Evolutionary conservation across 2,113 vertebrate species (phyloP).

Genomic region (Phalacrocorax carbo): DNA sequence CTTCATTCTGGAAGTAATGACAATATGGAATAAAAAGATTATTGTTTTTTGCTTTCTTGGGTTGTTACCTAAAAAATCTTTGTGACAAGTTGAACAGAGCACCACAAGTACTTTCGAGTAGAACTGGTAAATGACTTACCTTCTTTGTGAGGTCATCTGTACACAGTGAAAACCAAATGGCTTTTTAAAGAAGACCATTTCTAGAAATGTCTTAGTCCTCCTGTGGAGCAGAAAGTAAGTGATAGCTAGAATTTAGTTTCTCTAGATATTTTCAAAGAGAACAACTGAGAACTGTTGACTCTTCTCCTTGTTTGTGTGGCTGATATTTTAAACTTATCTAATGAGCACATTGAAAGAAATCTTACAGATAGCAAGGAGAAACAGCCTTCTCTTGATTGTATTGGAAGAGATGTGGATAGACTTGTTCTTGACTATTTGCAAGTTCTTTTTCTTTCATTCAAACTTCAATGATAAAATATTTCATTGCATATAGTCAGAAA

Average conservation of each 20-base stretch:
- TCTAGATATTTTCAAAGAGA: slow-evolving; percentile 70
- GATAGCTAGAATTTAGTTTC: slow-evolving; percentile 68
- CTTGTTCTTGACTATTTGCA: slow-evolving; percentile 65
- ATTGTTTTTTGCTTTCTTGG: slow-evolving; percentile 76
- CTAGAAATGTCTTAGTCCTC: slow-evolving; percentile 80
- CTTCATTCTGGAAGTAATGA: slow-evolving; percentile 79
- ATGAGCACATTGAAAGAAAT: slow-evolving; percentile 72
- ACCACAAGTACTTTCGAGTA: slow-evolving; percentile 78
- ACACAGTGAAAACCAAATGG: slow-evolving; percentile 54
- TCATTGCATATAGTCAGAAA: slow-evolving; percentile 70
- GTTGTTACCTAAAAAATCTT: slow-evolving; percentile 70
- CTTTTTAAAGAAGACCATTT: slow-evolving; percentile 75
- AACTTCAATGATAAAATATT: slow-evolving; percentile 78
- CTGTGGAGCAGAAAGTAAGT: slow-evolving; percentile 80
- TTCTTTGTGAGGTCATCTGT: slow-evolving; percentile 68
- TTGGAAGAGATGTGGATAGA: slow-evolving; percentile 53
- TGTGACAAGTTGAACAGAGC: slow-evolving; percentile 75
- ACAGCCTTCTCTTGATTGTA: slow-evolving; percentile 63
- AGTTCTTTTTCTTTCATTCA: slow-evolving; percentile 68
- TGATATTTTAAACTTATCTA: slow-evolving; percentile 77
- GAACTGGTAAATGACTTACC: slow-evolving; percentile 75
- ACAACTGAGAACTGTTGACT: slow-evolving; percentile 64
- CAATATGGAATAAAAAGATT: slow-evolving; percentile 76
- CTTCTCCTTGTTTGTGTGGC: slow-evolving; percentile 71
- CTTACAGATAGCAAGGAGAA: slow-evolving; percentile 67